Base-by-base conservation (phyloP, 2,113 vertebrate species). In the Aspidoscelis tigris region DNA sequence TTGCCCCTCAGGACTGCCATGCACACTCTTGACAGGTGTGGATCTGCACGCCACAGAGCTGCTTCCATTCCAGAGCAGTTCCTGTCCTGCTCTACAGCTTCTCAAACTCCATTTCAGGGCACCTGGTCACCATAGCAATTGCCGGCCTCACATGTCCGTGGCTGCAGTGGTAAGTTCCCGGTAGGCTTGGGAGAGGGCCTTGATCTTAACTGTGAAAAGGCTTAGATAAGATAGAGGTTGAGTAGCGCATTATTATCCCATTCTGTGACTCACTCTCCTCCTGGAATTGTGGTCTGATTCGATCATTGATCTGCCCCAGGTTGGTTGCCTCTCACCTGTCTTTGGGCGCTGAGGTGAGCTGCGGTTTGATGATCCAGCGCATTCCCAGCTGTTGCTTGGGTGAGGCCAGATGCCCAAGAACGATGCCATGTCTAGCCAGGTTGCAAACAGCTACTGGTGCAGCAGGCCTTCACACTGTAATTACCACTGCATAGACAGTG, bases 331-430 rank as follows among this genome's bases (percentile, higher is more conserved):
- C 14, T 84, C 21, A 41, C 70, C 77, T 79, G 76, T 55, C 70
- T 79, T 79, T 33, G 69, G 8, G 20, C 65, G 69, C 22, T 68
- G 26, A 79, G 69, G 58, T 65, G 83, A 78, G 58, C 7, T 79
- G 58, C 14, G 20, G 55, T 84, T 73, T 79, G 83, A 79, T 84
- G 76, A 84, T 79, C 55, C 69, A 73, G 76, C 83, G 79, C 69
- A 84, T 84, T 84, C 83, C 83, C 83, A 65, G 83, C 83, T 84
- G 83, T 77, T 47, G 68, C 76, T 53, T 79, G 76, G 76, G 83
- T 24, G 70, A 72, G 76, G 77, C 69, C 69, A 78, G 69, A 73
- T 84, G 83, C 83, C 83, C 81, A 33, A 65, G 55, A 41, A 79
- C 68, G 26, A 79, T 79, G 83, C 76, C 83, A 73, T 84, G 83